Evolutionary conservation across 2,113 vertebrate genomes (phyloP), one percentile per base, ranked within the genome.

Genomic region (Lucifuga dentata): DNA sequence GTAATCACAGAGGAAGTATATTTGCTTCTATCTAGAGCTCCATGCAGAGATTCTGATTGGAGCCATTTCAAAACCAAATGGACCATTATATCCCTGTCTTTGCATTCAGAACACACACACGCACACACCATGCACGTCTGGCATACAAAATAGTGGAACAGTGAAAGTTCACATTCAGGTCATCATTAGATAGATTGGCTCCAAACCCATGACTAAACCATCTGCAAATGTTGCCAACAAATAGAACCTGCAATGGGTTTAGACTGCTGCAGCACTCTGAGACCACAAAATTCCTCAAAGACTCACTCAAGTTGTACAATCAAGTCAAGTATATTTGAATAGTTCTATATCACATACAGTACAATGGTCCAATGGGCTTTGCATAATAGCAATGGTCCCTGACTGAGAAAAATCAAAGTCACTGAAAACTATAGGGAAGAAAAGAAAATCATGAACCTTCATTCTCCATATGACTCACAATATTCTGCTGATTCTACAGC

Each of bases 381-480:
- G n/a, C n/a, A n/a, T n/a, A n/a, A n/a, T n/a, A n/a, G n/a, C n/a
- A n/a, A n/a, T n/a, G n/a, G n/a, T n/a, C n/a, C n/a, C n/a, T n/a
- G n/a, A n/a, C n/a, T n/a, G n/a, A n/a, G n/a, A n/a, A n/a, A n/a
- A n/a, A n/a, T n/a, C n/a, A n/a, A n/a, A n/a, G n/a, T n/a, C n/a
- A n/a, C n/a, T n/a, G n/a, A n/a, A n/a, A n/a, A n/a, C n/a, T n/a
- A n/a, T n/a, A n/a, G n/a, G n/a, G n/a, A n/a, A n/a, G n/a, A 29
- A 29, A 29, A 29, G 26, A 29, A 29, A 32, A 24, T 61, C 45
- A 21, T 78, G 43, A 74, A 21, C 20, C 24, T 56, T 55, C 55
- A 41, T 3, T 55, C 48, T 33, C 55, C 12, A 29, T 2, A 0
- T 23, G 53, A 70, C 29, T 11, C 38, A 52, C 24, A 19, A 43